A percentile compares a stretch with the other conserved stretches of the same genome.
Evolutionary conservation across 1,140 invertebrate species (phyloP).

Genomic region (Rhagoletis zephyria): DNA sequence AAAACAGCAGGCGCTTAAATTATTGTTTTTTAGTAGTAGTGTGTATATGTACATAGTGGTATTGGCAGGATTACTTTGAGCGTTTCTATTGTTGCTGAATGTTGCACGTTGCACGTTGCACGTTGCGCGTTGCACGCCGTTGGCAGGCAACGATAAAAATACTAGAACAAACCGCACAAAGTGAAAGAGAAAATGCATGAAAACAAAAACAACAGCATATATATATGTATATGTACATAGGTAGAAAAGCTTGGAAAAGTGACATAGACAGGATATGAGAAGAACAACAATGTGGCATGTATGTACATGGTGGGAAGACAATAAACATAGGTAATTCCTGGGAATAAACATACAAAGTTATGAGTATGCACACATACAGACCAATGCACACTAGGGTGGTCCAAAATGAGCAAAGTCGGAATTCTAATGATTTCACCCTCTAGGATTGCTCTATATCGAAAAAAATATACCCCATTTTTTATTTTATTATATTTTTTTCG

Average conservation of each 20-base stretch:
- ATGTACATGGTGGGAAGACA: neutral
- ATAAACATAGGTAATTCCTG: neutral
- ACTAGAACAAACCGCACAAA: slow-evolving; percentile 5
- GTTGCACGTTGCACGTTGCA: slow-evolving; percentile 9
- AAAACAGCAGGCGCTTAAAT: neutral
- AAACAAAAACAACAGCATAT: neutral
- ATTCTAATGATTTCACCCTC: too few species aligned
- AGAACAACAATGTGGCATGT: neutral
- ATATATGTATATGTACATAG: neutral
- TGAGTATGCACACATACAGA: neutral
- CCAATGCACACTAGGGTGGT: neutral
- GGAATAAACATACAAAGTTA: neutral
- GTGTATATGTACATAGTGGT: neutral
- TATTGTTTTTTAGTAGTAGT: slow-evolving; percentile 9
- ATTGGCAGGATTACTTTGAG: slow-evolving; percentile 31
- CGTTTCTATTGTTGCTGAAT: slow-evolving; percentile 18
- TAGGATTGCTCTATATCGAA: too few species aligned
- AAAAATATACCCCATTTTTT: too few species aligned
- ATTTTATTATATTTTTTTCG: too few species aligned
- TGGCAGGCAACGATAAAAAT: neutral
- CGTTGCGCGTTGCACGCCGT: neutral
- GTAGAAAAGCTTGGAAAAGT: neutral
- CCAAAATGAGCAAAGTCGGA: too few species aligned
- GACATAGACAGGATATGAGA: slow-evolving; percentile 24
- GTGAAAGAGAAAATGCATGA: neutral